A percentile compares a stretch with the other conserved stretches of the same genome.
Evolutionary conservation across 1,140 invertebrate species (phyloP).

Genomic region (Olivierus martensii): DNA sequence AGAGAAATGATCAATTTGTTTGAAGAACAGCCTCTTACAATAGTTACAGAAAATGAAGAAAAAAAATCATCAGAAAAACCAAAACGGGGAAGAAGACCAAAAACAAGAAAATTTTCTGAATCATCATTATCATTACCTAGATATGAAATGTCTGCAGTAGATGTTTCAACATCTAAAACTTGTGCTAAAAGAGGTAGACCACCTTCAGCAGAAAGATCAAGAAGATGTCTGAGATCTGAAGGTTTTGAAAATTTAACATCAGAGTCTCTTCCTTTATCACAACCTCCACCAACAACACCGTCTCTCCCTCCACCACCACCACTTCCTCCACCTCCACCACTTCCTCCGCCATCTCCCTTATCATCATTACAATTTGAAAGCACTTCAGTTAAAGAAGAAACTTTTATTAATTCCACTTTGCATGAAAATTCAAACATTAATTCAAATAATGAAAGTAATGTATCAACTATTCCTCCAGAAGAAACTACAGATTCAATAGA

Average conservation of each 20-base stretch:
- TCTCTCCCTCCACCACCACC: conserved; percentile 3
- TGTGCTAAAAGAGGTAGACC: conserved; percentile 1
- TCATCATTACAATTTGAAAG: no score
- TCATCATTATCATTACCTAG: neutral
- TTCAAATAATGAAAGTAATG: neutral
- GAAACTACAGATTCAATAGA: no score
- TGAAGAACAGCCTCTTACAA: neutral
- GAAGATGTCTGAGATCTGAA: conserved; percentile 11
- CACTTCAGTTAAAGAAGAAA: no score
- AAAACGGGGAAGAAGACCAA: conserved; percentile 17
- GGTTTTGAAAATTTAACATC: neutral
- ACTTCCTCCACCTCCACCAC: neutral
- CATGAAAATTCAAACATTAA: neutral
- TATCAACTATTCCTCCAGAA: neutral
- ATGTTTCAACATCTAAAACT: neutral
- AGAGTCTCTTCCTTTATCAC: no score
- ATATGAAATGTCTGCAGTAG: no score
- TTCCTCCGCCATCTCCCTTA: conserved; percentile 1
- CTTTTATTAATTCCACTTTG: neutral
- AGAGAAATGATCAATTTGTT: neutral
- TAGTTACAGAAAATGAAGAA: neutral
- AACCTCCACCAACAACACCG: neutral
- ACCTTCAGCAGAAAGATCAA: conserved; percentile 7
- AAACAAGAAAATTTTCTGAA: conserved; percentile 20
- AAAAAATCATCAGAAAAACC: conserved; percentile 13